phyloP scores from a whole-genome alignment of 2,113 vertebrate species.

The Ammodytes dubius region DNA sequence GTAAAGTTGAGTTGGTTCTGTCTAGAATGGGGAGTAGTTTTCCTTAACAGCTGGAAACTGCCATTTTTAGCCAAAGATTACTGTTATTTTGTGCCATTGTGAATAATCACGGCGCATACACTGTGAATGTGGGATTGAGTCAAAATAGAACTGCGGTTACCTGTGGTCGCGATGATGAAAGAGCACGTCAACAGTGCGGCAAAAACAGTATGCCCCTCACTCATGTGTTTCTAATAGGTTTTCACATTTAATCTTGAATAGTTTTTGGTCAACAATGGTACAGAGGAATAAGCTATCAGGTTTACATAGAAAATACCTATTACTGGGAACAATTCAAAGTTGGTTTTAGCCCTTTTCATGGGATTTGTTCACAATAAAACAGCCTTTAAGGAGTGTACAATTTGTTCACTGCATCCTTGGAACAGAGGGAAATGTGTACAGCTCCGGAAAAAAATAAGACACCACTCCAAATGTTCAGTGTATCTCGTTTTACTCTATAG shows the following conservation, averaged over 20 bases:
- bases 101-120: background rate
- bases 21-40: background rate
- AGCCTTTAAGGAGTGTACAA: background rate
- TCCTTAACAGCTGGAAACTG: background rate
- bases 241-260: background rate
- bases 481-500: no score
- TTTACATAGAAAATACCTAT: background rate
- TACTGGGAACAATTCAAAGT: background rate
- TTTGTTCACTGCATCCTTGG: background rate
- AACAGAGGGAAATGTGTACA: background rate
- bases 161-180: conserved; percentile 10
- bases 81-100: background rate
- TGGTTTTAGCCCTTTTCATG: background rate
- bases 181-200: background rate
- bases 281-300: background rate
- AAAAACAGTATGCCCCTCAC: background rate
- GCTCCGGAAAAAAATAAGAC: no score
- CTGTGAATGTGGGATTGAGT: background rate
- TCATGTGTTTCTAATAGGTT: background rate
- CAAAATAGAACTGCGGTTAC: background rate
- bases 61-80: background rate
- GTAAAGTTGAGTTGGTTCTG: no score
- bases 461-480: no score
- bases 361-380: background rate
- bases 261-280: background rate